Evolutionary conservation across 2,797 vertebrate genomes (phyloP), one percentile per base, ranked within the genome.

Genomic region (Sparus aurata): DNA sequence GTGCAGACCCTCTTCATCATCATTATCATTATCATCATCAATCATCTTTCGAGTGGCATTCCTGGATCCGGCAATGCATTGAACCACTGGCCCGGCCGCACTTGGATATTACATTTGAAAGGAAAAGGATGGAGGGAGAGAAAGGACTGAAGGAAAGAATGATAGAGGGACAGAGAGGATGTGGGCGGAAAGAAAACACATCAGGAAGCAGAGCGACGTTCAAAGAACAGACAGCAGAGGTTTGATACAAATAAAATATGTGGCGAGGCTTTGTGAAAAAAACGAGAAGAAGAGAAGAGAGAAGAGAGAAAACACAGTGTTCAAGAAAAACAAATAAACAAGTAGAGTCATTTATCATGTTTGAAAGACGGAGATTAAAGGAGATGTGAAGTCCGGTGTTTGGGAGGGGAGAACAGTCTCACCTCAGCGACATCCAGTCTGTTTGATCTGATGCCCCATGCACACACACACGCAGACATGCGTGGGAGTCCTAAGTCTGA

Each of bases 1-100:
- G 65, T 55, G 61, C 75, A 79, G 85, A 90, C 83, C 85, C 73
- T 91, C 86, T 91, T 94, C 80, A 90, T 93, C 88, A 93, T 93
- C 88, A 94, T 93, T 84, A 91, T 92, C 90, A 89, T 92, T 90
- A 92, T 93, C 80, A 82, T 91, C 87, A 92, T 94, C 89, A 91
- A 93, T 94, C 91, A 90, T 92, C 69, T 71, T 76, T 74, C n/a
- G 22, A 82, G 82, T 85, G 84, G 79, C 18, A 25, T 86, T 81
- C 53, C 73, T 82, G 61, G 80, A 81, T 68, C 43, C 23, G 20
- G 71, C 54, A 63, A 76, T 61, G 50, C 23, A 62, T 74, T 46
- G 76, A 87, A 88, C 82, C 84, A 76, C 82, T 82, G 75, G 75
- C 64, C 77, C 47, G 62, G 80, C 87, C n/a, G 4, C 70, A 74